Evolutionary conservation across 2,888 invertebrate genomes (phyloP), one percentile per base, ranked within the genome.

Genomic region (Xylocampa areola): DNA sequence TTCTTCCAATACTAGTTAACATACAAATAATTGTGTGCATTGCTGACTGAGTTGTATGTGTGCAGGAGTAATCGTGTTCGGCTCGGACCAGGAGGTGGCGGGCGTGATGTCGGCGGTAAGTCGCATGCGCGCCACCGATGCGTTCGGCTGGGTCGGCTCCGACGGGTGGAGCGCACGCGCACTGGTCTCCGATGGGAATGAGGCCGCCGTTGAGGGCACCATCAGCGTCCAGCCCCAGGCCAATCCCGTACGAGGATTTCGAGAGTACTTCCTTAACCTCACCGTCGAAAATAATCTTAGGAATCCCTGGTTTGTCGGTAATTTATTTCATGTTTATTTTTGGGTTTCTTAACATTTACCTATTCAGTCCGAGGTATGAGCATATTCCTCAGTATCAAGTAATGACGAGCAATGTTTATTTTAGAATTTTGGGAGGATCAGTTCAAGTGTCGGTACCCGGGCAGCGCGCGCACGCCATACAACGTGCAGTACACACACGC

Each of bases 281-380:
- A 97, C 97, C 35, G 97, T 98, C 25, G 96, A 97, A 82, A 97
- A 96, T 85, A 99, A 99, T 90, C 94, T 94, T 58, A 95, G 98
- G 68, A 99, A 99, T 92, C 98, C 98, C 1, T 99, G 99, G 99
- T 99, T 99, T 95, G 96, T 97, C 36, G 98, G 98, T 98, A 94
- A 96, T 76, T 68, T 55, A 55, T 41, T 49, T 32, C 7, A 13
- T 25, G 47, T 13, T 27, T 11, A 14, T 4, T 27, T 4, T 7
- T 11, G 4, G 21, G 10, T 21, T n/a, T n/a, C n/a, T n/a, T n/a
- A n/a, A n/a, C n/a, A 25, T 25, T 23, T 25, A 25, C n/a, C n/a
- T n/a, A n/a, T n/a, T n/a, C n/a, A n/a, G n/a, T n/a, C n/a, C n/a
- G n/a, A n/a, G n/a, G n/a, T n/a, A n/a, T n/a, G n/a, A n/a, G n/a